Evolutionary conservation across 2,113 vertebrate genomes (phyloP).

Genomic region (Syngnathoides biaculeatus): DNA sequence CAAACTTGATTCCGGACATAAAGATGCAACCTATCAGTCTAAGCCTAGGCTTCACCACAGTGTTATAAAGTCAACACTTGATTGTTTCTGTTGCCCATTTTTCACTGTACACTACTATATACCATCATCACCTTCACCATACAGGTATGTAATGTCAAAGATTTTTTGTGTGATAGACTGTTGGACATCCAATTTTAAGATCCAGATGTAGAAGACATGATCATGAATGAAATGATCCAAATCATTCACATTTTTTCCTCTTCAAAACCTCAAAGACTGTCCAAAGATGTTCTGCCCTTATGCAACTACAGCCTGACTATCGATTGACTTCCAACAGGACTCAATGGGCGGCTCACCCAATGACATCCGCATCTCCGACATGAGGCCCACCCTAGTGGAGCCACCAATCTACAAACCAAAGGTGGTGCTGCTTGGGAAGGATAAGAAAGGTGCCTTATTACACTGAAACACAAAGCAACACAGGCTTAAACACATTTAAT

Average conservation of each 20-base stretch:
- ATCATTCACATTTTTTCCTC: neutral
- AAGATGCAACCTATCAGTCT: too few species aligned
- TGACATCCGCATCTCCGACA: constrained; percentile 96
- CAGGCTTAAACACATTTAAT: constrained; percentile 34
- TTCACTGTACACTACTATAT: neutral
- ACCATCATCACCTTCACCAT: neutral
- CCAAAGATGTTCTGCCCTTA: neutral
- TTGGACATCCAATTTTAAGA: neutral
- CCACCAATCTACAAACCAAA: constrained; percentile 96
- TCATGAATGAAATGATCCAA: neutral
- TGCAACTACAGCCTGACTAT: constrained; percentile 9
- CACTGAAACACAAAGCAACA: neutral
- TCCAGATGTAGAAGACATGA: neutral
- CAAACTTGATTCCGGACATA: too few species aligned
- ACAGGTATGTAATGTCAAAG: neutral
- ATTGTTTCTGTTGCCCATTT: neutral
- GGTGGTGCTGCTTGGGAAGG: constrained; percentile 95
- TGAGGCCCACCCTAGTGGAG: constrained; percentile 94
- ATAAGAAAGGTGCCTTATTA: constrained; percentile 88
- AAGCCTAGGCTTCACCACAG: too few species aligned
- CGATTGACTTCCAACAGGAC: constrained; percentile 74
- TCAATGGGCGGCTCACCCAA: constrained; percentile 92
- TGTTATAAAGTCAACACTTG: neutral
- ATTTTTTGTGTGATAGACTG: neutral
- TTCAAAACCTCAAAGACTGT: neutral